A percentile compares a stretch with the other conserved stretches of the same genome.
phyloP scores from a whole-genome alignment of 2,888 invertebrate species.

The Drosophila kuntzei region DNA sequence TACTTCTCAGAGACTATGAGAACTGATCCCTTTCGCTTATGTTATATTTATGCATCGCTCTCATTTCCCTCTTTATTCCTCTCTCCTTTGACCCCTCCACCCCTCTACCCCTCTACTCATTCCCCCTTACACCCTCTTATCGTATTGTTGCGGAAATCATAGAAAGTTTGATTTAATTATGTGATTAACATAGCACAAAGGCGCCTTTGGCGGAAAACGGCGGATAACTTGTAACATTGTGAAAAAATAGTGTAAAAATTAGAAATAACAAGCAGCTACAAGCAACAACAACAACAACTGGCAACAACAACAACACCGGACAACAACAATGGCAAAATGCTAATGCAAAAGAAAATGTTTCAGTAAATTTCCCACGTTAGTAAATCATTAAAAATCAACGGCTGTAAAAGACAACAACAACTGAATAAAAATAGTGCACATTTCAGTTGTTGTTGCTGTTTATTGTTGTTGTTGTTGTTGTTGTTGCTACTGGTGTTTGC shows the following conservation, averaged over 20 bases:
- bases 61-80: background rate
- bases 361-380: constrained; percentile 73
- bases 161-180: constrained; percentile 79
- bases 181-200: constrained; percentile 77
- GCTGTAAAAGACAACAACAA: constrained; percentile 36
- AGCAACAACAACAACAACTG: constrained; percentile 40
- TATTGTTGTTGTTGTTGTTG: constrained; percentile 9
- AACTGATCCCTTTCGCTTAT: constrained; percentile 46
- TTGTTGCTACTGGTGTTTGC: constrained; percentile 10
- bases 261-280: constrained; percentile 72
- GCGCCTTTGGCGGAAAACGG: constrained; percentile 51
- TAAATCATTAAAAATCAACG: constrained; percentile 73
- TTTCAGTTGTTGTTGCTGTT: constrained; percentile 21
- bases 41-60: constrained; percentile 14
- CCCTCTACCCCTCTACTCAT: constrained; percentile 1
- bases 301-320: constrained; percentile 30
- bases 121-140: constrained; percentile 5
- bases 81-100: background rate
- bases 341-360: constrained; percentile 63
- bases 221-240: constrained; percentile 68
- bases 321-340: constrained; percentile 60
- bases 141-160: constrained; percentile 64
- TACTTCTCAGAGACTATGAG: no score
- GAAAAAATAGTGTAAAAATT: constrained; percentile 70
- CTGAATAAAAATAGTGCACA: constrained; percentile 33